phyloP scores from a whole-genome alignment of 1,140 invertebrate genomes.

The Solenopsis fugax region DNA sequence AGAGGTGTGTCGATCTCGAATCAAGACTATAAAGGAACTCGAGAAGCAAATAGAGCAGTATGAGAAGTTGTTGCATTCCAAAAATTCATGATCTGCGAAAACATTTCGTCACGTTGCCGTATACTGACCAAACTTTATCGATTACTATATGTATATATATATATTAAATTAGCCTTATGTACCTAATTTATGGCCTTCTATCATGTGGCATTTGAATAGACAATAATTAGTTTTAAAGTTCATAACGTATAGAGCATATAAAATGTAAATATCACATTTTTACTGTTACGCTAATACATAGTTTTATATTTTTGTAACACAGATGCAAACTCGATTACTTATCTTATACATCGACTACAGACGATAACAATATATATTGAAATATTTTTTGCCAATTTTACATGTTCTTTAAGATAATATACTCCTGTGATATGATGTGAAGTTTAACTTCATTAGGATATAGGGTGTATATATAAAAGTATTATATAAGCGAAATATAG shows the following conservation, averaged over 20 bases:
- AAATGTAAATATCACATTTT: slow-evolving; percentile 24
- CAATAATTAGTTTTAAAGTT: not conserved
- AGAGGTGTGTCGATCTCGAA: slow-evolving; percentile 75
- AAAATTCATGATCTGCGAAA: not conserved
- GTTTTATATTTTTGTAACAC: slow-evolving; percentile 31
- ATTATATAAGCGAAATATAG: not conserved
- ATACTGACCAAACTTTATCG: not conserved
- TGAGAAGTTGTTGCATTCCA: not conserved
- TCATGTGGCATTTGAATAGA: not conserved
- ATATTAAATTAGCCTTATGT: not conserved
- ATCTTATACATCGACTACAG: not conserved
- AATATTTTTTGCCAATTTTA: slow-evolving; percentile 29
- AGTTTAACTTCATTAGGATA: not conserved
- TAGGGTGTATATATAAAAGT: not conserved
- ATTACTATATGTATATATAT: not conserved
- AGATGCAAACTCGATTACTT: not conserved
- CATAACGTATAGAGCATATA: not conserved
- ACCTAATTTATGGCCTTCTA: not conserved
- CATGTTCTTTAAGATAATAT: not conserved
- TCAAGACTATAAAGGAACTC: slow-evolving; percentile 72
- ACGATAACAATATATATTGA: not conserved
- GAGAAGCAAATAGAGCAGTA: slow-evolving; percentile 70
- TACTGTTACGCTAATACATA: not conserved
- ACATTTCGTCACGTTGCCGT: not conserved
- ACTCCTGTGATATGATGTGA: slow-evolving; percentile 40